A percentile compares a stretch with the other conserved stretches of the same genome.
These are phyloP conservation scores for Pyxicephalus adspersus DNA, from an alignment of 2,113 vertebrate genomes.

Conservation along the genomic window DNA sequence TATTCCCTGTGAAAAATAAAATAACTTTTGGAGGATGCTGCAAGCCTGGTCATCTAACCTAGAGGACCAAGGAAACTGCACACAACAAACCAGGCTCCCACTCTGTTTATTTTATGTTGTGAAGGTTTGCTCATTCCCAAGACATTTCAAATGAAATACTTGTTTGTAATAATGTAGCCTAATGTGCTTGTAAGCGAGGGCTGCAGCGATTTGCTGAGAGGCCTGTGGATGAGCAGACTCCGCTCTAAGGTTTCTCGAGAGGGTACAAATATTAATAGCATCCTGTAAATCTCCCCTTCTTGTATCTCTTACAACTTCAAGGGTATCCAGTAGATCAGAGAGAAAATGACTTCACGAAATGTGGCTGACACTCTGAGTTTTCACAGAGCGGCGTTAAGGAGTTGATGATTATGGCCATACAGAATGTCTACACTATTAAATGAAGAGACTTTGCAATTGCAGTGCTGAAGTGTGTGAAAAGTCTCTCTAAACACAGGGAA, in stretches of 20 bases:
- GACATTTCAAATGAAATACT: too few species aligned
- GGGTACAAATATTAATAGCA: slow-evolving; percentile 56
- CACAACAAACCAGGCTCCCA: too few species aligned
- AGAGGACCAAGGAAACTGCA: too few species aligned
- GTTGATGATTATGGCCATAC: neutral
- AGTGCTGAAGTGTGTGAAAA: neutral
- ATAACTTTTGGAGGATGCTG: too few species aligned
- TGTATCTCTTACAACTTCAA: slow-evolving; percentile 51
- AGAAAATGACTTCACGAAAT: neutral
- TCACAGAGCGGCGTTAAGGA: slow-evolving; percentile 8
- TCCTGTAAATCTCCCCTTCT: slow-evolving; percentile 51
- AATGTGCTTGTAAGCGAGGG: slow-evolving; percentile 7
- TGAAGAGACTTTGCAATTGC: neutral
- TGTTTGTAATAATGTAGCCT: too few species aligned
- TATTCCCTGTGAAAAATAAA: too few species aligned
- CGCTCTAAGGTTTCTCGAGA: slow-evolving; percentile 49
- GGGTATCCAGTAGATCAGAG: slow-evolving; percentile 54
- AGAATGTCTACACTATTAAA: neutral
- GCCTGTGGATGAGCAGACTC: slow-evolving; percentile 8
- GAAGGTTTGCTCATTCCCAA: too few species aligned
- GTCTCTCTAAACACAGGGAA: neutral
- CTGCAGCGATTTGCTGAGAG: slow-evolving; percentile 1
- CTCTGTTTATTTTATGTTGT: too few species aligned
- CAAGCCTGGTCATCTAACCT: too few species aligned
- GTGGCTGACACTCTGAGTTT: neutral